Conservation (phyloP, 1,140 invertebrate genomes). For the Drosophila repleta region DNA sequence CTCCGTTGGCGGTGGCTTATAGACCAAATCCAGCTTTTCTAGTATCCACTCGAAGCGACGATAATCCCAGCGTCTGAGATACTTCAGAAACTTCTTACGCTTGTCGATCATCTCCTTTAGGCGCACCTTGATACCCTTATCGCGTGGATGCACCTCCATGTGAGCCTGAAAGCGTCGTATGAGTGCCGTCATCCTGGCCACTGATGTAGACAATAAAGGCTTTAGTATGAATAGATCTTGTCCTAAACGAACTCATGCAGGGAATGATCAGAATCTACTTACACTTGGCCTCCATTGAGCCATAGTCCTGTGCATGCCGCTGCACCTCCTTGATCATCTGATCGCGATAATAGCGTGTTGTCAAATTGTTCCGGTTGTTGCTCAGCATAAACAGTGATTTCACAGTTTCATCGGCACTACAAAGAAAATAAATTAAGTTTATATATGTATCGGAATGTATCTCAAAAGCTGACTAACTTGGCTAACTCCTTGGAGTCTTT, state of each 20-base stretch:
- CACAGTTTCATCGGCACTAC: slow-evolving; percentile 85
- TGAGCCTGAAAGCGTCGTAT: slow-evolving; percentile 86
- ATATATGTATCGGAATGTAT: not conserved
- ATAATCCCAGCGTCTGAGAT: slow-evolving; percentile 90
- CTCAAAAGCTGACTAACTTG: slow-evolving; percentile 79
- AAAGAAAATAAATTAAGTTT: slow-evolving; percentile 2
- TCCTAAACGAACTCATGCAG: no score
- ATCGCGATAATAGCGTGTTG: slow-evolving; percentile 76
- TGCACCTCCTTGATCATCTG: slow-evolving; percentile 85
- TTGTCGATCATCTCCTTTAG: slow-evolving; percentile 90
- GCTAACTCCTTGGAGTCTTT: slow-evolving; percentile 85
- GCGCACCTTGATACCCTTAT: slow-evolving; percentile 85
- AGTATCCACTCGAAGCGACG: slow-evolving; percentile 94
- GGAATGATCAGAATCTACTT: slow-evolving; percentile 43
- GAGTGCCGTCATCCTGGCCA: slow-evolving; percentile 85
- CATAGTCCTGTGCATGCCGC: slow-evolving; percentile 85
- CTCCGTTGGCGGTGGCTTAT: slow-evolving; percentile 86
- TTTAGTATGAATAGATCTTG: not conserved
- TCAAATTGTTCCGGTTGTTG: slow-evolving; percentile 84
- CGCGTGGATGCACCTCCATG: slow-evolving; percentile 84
- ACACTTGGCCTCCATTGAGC: slow-evolving; percentile 86
- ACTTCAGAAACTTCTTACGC: slow-evolving; percentile 89
- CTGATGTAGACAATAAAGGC: slow-evolving; percentile 63
- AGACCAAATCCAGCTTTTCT: slow-evolving; percentile 91
- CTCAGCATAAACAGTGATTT: slow-evolving; percentile 86